phyloP scores from a whole-genome alignment of 2,113 vertebrate genomes.

The Cavia porcellus region DNA sequence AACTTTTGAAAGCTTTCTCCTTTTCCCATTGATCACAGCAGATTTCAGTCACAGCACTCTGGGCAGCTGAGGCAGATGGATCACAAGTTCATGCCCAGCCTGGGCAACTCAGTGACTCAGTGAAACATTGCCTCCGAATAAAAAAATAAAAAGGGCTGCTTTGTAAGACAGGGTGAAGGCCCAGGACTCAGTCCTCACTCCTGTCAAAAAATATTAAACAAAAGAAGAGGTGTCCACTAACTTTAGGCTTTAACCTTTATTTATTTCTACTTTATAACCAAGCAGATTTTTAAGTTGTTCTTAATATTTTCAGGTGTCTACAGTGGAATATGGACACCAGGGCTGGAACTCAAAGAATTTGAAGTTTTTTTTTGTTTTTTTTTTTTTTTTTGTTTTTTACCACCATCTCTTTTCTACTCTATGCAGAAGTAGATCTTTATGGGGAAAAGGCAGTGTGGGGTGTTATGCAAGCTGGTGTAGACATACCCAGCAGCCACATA shows the following conservation, averaged over 20 bases:
- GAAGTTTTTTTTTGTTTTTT: conserved; percentile 50
- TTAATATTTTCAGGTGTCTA: conserved; percentile 83
- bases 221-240: not conserved
- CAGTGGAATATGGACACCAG: conserved; percentile 78
- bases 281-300: conserved; percentile 38
- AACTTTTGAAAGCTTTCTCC: not conserved
- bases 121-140: not conserved
- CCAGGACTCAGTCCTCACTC: not conserved
- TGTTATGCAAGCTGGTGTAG: conserved; percentile 39
- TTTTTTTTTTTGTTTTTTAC: conserved; percentile 37
- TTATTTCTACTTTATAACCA: not conserved
- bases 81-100: not conserved
- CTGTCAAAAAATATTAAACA: not conserved
- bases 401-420: conserved; percentile 80
- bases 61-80: not conserved
- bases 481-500: conserved; percentile 52
- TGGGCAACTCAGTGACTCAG: not conserved
- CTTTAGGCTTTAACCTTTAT: not conserved
- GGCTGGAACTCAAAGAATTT: conserved; percentile 80
- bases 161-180: not conserved
- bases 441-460: conserved; percentile 45
- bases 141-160: not conserved
- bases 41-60: not conserved
- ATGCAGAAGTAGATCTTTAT: conserved; percentile 73
- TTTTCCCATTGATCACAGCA: not conserved